Evolutionary conservation across 2,797 vertebrate genomes (phyloP).

Genomic region (Perodicticus potto): DNA sequence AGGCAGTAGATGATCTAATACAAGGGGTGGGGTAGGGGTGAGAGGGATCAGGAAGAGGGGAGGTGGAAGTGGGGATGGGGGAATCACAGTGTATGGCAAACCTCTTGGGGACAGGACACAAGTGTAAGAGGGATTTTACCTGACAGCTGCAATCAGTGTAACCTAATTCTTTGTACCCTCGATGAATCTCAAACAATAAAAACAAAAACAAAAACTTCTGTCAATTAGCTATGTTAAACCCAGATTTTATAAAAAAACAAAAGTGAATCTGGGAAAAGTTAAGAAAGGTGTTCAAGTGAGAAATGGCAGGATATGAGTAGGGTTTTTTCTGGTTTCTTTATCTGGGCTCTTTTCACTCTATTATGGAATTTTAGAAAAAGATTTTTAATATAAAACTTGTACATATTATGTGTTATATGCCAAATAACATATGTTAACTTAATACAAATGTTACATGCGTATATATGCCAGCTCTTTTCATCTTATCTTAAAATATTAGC

Average conservation of each 20-base stretch:
- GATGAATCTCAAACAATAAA: too few relatives aligned
- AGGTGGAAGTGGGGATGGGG: too few relatives aligned
- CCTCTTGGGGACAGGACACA: too few relatives aligned
- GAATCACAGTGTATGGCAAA: too few relatives aligned
- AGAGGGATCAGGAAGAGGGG: too few relatives aligned
- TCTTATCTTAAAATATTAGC: conserved; percentile 14
- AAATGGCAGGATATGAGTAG: neutral
- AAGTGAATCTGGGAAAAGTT: neutral
- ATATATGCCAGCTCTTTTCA: neutral
- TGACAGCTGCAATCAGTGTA: too few relatives aligned
- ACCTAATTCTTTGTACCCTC: too few relatives aligned
- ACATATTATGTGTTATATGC: neutral
- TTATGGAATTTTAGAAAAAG: neutral
- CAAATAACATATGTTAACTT: neutral
- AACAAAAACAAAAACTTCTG: neutral
- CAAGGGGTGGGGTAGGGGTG: too few relatives aligned
- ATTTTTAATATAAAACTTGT: neutral
- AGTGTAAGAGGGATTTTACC: too few relatives aligned
- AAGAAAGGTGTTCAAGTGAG: neutral
- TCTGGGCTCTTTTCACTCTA: neutral
- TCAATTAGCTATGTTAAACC: neutral
- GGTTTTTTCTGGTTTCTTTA: neutral
- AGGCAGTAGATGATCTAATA: too few relatives aligned
- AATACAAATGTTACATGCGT: neutral
- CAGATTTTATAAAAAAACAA: neutral